Conservation (phyloP, 2,113 vertebrate species). For the Corythaeola cristata region DNA sequence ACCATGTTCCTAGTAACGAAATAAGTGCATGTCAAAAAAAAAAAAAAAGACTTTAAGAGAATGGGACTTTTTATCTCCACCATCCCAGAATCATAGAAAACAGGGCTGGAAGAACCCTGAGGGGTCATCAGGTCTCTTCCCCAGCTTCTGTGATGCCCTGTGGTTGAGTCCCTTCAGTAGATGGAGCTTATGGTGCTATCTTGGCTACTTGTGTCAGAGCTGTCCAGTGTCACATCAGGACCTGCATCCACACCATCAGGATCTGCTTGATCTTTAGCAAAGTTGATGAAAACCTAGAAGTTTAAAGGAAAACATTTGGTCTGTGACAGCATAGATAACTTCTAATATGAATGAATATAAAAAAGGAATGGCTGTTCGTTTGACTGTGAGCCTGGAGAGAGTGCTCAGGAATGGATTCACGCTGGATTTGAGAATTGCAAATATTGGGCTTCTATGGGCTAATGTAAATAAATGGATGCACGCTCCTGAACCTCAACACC, state of each 20-base stretch:
- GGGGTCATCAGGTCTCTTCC: background rate
- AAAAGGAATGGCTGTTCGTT: background rate
- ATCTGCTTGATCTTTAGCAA: slow-evolving; percentile 84
- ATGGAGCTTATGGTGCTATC: slow-evolving; percentile 58
- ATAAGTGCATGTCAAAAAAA: background rate
- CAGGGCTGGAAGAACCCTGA: background rate
- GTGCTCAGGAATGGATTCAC: background rate
- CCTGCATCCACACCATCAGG: slow-evolving; percentile 32
- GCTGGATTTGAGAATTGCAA: background rate
- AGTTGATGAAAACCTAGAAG: slow-evolving; percentile 94
- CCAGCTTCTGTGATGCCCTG: background rate
- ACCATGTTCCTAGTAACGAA: background rate
- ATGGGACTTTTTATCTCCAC: background rate
- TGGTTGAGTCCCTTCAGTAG: slow-evolving; percentile 33
- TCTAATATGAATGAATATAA: background rate
- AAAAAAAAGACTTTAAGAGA: background rate
- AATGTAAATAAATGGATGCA: background rate
- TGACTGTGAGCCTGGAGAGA: background rate
- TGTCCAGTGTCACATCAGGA: slow-evolving; percentile 30
- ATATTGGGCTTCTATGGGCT: background rate
- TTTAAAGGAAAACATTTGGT: slow-evolving; percentile 44
- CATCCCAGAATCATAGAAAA: background rate
- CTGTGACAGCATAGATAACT: background rate
- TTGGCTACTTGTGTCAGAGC: slow-evolving; percentile 70
- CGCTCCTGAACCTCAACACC: rapidly evolving